A percentile compares a stretch with the other conserved stretches of the same genome.
These are phyloP conservation scores for Ochotona princeps DNA, from an alignment of 2,113 vertebrate genomes.

Conservation along the genomic window DNA sequence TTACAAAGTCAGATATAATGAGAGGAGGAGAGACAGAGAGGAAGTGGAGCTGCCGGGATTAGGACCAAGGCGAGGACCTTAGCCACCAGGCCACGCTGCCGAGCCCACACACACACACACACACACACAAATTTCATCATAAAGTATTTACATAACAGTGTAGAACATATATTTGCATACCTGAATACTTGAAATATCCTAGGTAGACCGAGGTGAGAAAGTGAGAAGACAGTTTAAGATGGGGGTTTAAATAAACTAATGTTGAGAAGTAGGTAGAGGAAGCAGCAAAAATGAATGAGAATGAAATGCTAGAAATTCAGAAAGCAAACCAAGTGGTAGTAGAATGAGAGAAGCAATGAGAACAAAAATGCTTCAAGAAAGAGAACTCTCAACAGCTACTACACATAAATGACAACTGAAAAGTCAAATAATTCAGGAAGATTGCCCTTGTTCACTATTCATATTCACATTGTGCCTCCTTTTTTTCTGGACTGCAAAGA, in stretches of 20 bases:
- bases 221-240: not conserved
- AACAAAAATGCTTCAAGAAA: not conserved
- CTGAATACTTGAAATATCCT: not conserved
- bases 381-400: not conserved
- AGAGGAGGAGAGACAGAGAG: too few species aligned
- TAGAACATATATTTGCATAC: not conserved
- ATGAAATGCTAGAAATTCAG: not conserved
- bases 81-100: too few species aligned
- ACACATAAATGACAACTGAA: not conserved
- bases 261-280: not conserved
- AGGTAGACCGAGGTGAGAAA: not conserved
- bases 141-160: not conserved
- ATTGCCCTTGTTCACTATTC: not conserved
- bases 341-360: not conserved
- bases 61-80: too few species aligned
- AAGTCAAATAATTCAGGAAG: not conserved
- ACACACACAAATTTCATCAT: not conserved
- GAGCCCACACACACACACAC: not conserved
- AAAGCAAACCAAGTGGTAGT: not conserved
- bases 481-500: not conserved
- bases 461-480: not conserved
- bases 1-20: too few species aligned
- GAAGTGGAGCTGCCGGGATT: too few species aligned
- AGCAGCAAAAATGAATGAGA: not conserved
- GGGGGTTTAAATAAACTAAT: not conserved